Percentiles rank a stretch among this genome's conserved stretches.
Evolutionary conservation across 30 jellyfish, hydroid and myxozoan genomes (phyloP).

Genomic region (Rhopilema esculentum): DNA sequence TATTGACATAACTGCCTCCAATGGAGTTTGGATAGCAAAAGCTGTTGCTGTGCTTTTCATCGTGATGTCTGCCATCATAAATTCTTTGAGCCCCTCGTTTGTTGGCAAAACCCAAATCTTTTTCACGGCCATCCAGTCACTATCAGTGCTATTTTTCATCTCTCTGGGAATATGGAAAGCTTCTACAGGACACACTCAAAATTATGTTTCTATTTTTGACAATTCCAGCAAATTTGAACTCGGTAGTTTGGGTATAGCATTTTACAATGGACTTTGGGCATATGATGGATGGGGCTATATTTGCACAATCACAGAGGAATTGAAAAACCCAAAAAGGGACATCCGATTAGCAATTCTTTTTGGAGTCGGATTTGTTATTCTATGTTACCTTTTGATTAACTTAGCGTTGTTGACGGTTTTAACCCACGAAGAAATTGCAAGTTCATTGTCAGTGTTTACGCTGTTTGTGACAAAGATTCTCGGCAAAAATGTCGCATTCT

Average conservation of each 20-base stretch:
- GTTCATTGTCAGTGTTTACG: slow-evolving; percentile 12
- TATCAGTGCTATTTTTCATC: background rate
- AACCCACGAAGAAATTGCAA: slow-evolving; percentile 21
- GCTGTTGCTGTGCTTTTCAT: background rate
- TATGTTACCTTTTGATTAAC: slow-evolving; percentile 22
- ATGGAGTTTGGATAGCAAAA: slow-evolving; percentile 12
- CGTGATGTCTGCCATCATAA: background rate
- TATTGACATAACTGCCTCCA: background rate
- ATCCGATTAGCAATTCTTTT: slow-evolving; percentile 2
- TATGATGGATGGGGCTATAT: slow-evolving; percentile 34
- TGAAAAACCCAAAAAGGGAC: background rate
- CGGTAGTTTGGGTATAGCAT: slow-evolving; percentile 12
- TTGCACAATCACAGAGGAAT: slow-evolving; percentile 7
- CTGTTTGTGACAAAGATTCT: slow-evolving; percentile 7
- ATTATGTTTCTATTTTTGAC: slow-evolving; percentile 12
- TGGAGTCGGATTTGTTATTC: slow-evolving; percentile 10
- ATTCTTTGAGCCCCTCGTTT: slow-evolving; percentile 1
- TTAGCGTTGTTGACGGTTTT: slow-evolving; percentile 29
- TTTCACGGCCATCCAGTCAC: slow-evolving; percentile 10
- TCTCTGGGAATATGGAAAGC: slow-evolving; percentile 21
- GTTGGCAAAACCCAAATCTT: slow-evolving; percentile 14
- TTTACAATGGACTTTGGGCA: slow-evolving; percentile 36
- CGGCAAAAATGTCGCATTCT: slow-evolving; percentile 22
- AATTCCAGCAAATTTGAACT: background rate
- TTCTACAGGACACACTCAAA: slow-evolving; percentile 10